Base-by-base conservation (phyloP, 2,888 invertebrate genomes). In the Latrodectus hesperus region DNA sequence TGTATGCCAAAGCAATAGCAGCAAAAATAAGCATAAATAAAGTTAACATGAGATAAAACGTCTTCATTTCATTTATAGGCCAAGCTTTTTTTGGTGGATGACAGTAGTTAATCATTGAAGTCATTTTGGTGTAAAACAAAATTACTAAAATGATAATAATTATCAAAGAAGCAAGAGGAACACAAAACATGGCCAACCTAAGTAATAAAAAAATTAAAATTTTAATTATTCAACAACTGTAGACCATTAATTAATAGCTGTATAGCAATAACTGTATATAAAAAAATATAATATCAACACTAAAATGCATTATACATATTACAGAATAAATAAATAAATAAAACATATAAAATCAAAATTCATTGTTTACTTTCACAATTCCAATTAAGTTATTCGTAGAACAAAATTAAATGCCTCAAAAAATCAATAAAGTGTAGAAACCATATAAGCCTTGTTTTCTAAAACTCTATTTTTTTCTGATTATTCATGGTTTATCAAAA, bases 61-160 rank as follows among this genome's bases (percentile, higher is more conserved):
- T 96, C 91, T 96, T 95, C 0, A 95, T 95, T 91, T 96, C 95
- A n/a, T 96, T 94, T 2, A 96, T 95, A 80, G 94, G 92, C 95
- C 95, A 95, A 0, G 94, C 93, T 90, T 93, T 94, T 9, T 93
- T 93, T 0, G 96, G 95, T 0, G 96, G 95, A 91, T 94, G 94
- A 91, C 96, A 96, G 89, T 95, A 94, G 85, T 94, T 92, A 81
- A 95, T 90, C 0, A 95, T 94, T 90, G 91, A 90, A 85, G 93
- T 92, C 91, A 94, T 93, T 91, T 95, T 95, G 53, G 95, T 93
- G 91, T 96, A 95, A 93, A 96, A 96, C 52, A 95, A 94, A 17
- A 95, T 91, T 89, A 95, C 93, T 91, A 96, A 93, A 92, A 96
- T 96, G 72, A 95, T 76, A 38, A 95, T 93, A 65, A 96, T 94